Evolutionary conservation across 2,797 vertebrate species (phyloP).

Genomic region (Parotocinclus haroldoi): DNA sequence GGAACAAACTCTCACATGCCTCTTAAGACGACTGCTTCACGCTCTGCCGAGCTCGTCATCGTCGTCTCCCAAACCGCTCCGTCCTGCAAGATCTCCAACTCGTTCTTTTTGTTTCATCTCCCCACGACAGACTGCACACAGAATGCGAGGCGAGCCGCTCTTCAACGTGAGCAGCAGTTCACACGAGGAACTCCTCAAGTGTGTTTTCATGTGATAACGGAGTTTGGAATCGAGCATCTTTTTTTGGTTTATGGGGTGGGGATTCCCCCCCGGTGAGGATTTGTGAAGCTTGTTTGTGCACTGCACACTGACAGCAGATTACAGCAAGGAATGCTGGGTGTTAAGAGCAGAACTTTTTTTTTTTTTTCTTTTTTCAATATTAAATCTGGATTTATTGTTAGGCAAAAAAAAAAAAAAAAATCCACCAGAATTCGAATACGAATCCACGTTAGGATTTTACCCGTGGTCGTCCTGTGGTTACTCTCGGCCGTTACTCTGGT

Average conservation of each 20-base stretch:
- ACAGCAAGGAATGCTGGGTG: neutral
- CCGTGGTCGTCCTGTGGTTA: no score
- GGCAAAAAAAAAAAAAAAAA: no score
- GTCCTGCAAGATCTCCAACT: neutral
- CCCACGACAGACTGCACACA: neutral
- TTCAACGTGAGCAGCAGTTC: neutral
- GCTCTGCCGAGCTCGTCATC: neutral
- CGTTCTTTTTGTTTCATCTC: neutral
- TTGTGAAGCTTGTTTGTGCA: neutral
- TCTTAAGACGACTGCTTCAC: neutral
- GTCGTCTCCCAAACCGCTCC: neutral
- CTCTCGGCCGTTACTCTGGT: no score
- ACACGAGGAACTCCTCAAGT: neutral
- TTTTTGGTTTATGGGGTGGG: no score
- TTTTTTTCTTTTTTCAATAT: no score
- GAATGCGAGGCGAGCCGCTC: neutral
- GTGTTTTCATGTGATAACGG: neutral
- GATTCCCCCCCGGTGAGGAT: neutral
- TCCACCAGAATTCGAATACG: no score
- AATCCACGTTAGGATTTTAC: no score
- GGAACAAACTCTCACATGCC: neutral
- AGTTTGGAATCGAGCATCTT: neutral
- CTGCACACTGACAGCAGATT: neutral
- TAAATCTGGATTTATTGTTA: no score
- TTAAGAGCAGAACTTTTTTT: no score